These are phyloP conservation scores for Diadegma fenestrale DNA, from an alignment of 2,888 invertebrate genomes.

Conservation along the genomic window DNA sequence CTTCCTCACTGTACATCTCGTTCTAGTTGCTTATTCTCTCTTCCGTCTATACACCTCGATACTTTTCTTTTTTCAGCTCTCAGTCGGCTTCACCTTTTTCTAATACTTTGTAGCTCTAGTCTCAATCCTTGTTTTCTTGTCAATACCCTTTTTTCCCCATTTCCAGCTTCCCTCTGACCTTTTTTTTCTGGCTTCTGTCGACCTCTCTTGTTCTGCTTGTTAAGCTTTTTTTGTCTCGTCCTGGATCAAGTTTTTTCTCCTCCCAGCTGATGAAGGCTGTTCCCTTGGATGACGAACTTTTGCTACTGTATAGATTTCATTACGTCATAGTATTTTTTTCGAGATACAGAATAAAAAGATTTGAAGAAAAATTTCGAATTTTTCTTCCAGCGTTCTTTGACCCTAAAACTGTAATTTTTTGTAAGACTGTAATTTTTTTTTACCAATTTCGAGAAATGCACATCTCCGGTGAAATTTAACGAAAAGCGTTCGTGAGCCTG, in stretches of 20 bases:
- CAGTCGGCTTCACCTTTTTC: conserved; percentile 14
- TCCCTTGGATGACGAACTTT: background rate
- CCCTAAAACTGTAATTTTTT: too few relatives aligned
- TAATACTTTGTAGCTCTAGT: conserved; percentile 3
- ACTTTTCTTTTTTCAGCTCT: background rate
- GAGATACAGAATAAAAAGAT: background rate
- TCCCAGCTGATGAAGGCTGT: background rate
- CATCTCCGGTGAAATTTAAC: too few relatives aligned
- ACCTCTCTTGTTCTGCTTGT: conserved; percentile 1
- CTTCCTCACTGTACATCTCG: background rate
- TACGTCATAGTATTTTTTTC: background rate
- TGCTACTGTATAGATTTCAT: background rate
- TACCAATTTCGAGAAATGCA: too few relatives aligned
- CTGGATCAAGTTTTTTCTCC: background rate
- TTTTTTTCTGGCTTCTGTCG: conserved; percentile 1
- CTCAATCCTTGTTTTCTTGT: conserved; percentile 5
- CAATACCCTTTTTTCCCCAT: conserved; percentile 1
- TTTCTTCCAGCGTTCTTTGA: too few relatives aligned
- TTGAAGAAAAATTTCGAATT: background rate
- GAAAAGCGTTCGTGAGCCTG: too few relatives aligned
- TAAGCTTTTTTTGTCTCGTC: background rate
- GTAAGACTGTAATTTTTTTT: too few relatives aligned
- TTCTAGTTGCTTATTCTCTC: background rate
- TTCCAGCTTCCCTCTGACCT: background rate
- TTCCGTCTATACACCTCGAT: background rate